Evolutionary conservation across 1,140 invertebrate species (phyloP).

Genomic region (Drosophila busckii): DNA sequence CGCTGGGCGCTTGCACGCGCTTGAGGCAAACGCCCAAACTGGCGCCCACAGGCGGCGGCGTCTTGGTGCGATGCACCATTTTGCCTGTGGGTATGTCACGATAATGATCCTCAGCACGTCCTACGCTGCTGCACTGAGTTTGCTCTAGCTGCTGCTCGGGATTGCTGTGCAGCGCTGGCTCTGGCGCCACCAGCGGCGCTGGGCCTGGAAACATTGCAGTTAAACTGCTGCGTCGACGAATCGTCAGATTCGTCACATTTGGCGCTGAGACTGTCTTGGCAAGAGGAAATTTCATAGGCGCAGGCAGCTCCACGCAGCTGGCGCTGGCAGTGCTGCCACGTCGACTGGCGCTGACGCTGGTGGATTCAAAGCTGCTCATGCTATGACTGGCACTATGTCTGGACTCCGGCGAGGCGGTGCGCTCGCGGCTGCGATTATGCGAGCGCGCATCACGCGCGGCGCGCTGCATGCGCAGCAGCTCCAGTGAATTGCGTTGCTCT

Average conservation of each 20-base stretch:
- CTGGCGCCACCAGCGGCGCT: slow-evolving; percentile 56
- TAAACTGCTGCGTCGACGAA: slow-evolving; percentile 55
- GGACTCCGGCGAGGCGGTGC: slow-evolving; percentile 34
- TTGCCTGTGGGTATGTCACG: slow-evolving; percentile 70
- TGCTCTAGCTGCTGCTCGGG: slow-evolving; percentile 19
- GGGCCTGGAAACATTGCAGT: slow-evolving; percentile 66
- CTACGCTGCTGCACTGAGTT: slow-evolving; percentile 11
- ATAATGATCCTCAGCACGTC: slow-evolving; percentile 14
- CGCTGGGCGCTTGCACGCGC: slow-evolving; percentile 58
- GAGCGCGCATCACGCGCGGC: slow-evolving; percentile 52
- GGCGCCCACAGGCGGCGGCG: slow-evolving; percentile 67
- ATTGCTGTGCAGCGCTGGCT: slow-evolving; percentile 55
- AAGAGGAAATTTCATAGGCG: slow-evolving; percentile 47
- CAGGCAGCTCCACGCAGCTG: slow-evolving; percentile 2
- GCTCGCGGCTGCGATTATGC: slow-evolving; percentile 47
- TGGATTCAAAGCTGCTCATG: slow-evolving; percentile 64
- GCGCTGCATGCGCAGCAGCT: slow-evolving; percentile 58
- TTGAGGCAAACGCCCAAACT: slow-evolving; percentile 68
- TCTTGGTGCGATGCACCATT: slow-evolving; percentile 70
- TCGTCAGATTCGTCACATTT: slow-evolving; percentile 56
- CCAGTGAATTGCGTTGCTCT: slow-evolving; percentile 57
- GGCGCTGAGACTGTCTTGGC: slow-evolving; percentile 64
- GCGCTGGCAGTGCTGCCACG: slow-evolving; percentile 63
- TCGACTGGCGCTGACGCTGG: slow-evolving; percentile 50
- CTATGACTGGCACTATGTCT: slow-evolving; percentile 65